These are phyloP conservation scores for Papilio dardanus DNA, from an alignment of 1,140 invertebrate species.

Conservation along the genomic window DNA sequence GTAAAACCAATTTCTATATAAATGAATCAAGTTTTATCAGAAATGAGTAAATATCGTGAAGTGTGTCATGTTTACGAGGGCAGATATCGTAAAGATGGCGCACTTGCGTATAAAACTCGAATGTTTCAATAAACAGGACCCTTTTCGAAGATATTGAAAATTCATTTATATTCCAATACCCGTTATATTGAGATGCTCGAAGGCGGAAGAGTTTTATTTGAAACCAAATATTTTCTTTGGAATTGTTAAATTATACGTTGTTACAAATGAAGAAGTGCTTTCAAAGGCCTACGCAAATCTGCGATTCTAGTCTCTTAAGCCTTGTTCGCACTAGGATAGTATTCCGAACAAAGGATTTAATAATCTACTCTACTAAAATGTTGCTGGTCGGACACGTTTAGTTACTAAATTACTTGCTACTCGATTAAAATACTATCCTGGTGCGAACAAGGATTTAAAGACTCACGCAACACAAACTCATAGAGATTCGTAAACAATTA, in stretches of 20 bases:
- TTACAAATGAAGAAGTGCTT: not conserved
- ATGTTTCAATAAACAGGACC: slow-evolving; percentile 25
- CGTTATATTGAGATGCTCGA: slow-evolving; percentile 12
- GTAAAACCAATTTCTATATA: slow-evolving; percentile 19
- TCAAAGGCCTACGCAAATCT: not conserved
- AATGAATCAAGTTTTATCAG: slow-evolving; percentile 19
- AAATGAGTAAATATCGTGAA: slow-evolving; percentile 16
- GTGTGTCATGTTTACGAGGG: slow-evolving; percentile 14
- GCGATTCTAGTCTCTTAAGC: too few relatives aligned
- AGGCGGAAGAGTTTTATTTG: slow-evolving; percentile 2
- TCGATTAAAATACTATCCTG: too few relatives aligned
- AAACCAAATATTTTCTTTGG: not conserved
- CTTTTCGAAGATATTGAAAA: slow-evolving; percentile 24
- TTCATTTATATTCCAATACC: slow-evolving; percentile 27
- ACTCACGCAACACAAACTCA: too few relatives aligned
- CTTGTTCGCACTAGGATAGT: too few relatives aligned
- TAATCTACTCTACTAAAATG: too few relatives aligned
- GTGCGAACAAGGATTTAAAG: too few relatives aligned
- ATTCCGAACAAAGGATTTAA: too few relatives aligned
- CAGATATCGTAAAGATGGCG: slow-evolving; percentile 10
- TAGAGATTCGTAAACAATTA: too few relatives aligned
- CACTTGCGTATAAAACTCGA: slow-evolving; percentile 15
- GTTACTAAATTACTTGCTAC: too few relatives aligned
- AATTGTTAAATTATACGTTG: not conserved
- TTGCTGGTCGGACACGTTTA: too few relatives aligned